A percentile compares a stretch with the other conserved stretches of the same genome.
Evolutionary conservation across 2,797 vertebrate genomes (phyloP).

Genomic region (Myotis myotis): DNA sequence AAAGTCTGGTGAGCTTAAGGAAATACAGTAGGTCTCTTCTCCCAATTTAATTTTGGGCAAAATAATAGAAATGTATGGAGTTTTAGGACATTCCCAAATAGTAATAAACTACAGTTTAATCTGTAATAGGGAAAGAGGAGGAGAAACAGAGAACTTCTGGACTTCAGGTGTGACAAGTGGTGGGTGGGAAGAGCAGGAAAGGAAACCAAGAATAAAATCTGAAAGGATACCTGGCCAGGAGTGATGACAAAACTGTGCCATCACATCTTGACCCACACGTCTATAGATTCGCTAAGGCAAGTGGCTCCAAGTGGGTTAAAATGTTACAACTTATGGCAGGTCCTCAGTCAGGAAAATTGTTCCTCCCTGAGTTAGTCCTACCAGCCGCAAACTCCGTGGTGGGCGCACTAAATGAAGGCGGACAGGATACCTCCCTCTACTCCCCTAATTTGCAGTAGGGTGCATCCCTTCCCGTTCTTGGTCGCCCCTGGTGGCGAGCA

Average conservation of each 20-base stretch:
- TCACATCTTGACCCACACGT: accelerated
- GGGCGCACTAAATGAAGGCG: accelerated
- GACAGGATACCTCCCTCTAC: too few species aligned
- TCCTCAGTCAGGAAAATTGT: neutral
- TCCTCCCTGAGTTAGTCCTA: neutral
- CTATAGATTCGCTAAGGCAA: neutral
- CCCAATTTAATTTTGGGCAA: neutral
- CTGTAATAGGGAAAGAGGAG: neutral
- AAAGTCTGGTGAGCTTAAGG: neutral
- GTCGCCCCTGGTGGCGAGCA: slow-evolving; percentile 29
- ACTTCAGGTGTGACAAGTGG: neutral
- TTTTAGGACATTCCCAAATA: neutral
- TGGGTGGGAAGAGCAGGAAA: neutral
- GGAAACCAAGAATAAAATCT: neutral
- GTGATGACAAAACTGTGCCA: too few species aligned
- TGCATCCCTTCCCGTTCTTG: neutral
- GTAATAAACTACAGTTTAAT: neutral
- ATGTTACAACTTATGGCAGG: neutral
- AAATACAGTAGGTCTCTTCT: neutral
- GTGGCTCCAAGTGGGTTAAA: neutral
- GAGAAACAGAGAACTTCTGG: neutral
- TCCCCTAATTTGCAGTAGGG: accelerated
- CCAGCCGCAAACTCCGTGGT: neutral
- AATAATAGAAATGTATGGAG: neutral
- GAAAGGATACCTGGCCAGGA: neutral